phyloP scores from a whole-genome alignment of 2,113 vertebrate species.

The Barnardius zonarius region DNA sequence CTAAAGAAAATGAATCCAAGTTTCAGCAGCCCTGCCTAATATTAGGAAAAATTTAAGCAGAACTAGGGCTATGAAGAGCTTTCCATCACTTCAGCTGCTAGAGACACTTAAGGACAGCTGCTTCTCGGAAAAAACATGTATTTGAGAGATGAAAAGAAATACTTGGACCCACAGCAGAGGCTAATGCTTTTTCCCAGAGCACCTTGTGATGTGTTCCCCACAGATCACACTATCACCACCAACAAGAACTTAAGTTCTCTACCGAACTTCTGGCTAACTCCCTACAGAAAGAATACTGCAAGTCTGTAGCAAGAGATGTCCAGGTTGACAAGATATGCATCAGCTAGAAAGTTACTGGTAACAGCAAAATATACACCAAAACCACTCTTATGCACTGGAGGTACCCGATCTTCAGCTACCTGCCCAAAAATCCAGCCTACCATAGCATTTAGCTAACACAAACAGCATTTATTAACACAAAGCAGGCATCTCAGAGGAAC shows the following conservation, averaged over 20 bases:
- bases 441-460: not conserved
- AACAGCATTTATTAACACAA: not conserved
- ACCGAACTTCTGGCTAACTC: not conserved
- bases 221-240: rapidly evolving
- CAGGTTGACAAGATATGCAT: not conserved
- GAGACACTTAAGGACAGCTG: not conserved
- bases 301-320: not conserved
- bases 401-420: not conserved
- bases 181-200: not conserved
- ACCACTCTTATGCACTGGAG: not conserved
- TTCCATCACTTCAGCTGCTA: not conserved
- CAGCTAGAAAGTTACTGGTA: not conserved
- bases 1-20: not conserved
- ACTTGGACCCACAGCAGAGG: not conserved
- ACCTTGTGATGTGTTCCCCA: not conserved
- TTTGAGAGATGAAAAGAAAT: not conserved
- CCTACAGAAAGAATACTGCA: not conserved
- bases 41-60: not conserved
- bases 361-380: not conserved
- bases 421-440: not conserved
- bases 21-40: not conserved
- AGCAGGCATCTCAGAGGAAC: not conserved
- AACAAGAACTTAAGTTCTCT: not conserved
- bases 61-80: not conserved
- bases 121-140: not conserved